These are phyloP conservation scores for Psix sp. DNA, from an alignment of 1,140 invertebrate genomes.

Conservation along the genomic window DNA sequence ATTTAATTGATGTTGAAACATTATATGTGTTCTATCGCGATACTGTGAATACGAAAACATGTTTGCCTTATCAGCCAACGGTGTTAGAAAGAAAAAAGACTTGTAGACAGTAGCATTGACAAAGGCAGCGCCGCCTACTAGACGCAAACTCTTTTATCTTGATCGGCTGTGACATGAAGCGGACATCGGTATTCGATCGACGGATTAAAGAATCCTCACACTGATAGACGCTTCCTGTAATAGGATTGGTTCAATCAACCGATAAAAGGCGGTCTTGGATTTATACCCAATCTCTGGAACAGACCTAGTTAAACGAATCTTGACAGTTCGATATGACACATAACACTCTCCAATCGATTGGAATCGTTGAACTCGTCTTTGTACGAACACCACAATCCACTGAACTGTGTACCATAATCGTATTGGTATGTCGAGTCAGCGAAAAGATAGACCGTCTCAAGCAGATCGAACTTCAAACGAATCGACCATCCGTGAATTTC, in stretches of 20 bases:
- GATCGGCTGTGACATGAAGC: conserved; percentile 62
- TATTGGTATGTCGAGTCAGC: conserved; percentile 53
- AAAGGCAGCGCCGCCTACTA: conserved; percentile 52
- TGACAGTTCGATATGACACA: conserved; percentile 61
- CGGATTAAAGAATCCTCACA: conserved; percentile 61
- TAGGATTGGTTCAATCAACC: conserved; percentile 68
- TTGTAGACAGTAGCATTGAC: conserved; percentile 59
- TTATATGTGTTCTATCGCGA: no score
- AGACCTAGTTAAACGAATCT: conserved; percentile 61
- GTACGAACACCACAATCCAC: conserved; percentile 33
- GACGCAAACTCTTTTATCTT: conserved; percentile 50
- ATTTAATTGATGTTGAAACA: no score
- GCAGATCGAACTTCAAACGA: conserved; percentile 52
- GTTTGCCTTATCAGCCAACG: conserved; percentile 34
- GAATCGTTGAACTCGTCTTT: conserved; percentile 40
- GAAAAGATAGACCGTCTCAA: conserved; percentile 10
- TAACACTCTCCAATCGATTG: conserved; percentile 58
- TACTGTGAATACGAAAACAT: conserved; percentile 20
- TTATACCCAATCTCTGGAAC: conserved; percentile 61
- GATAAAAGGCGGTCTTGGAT: conserved; percentile 55
- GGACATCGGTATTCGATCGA: conserved; percentile 60
- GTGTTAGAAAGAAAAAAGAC: conserved; percentile 38
- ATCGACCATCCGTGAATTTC: conserved; percentile 49
- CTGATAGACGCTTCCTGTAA: conserved; percentile 66
- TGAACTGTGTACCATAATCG: conserved; percentile 55